Percentiles rank a stretch among this genome's conserved stretches.
phyloP scores from a whole-genome alignment of 2,797 vertebrate species.

The Sebastes diaconus region DNA sequence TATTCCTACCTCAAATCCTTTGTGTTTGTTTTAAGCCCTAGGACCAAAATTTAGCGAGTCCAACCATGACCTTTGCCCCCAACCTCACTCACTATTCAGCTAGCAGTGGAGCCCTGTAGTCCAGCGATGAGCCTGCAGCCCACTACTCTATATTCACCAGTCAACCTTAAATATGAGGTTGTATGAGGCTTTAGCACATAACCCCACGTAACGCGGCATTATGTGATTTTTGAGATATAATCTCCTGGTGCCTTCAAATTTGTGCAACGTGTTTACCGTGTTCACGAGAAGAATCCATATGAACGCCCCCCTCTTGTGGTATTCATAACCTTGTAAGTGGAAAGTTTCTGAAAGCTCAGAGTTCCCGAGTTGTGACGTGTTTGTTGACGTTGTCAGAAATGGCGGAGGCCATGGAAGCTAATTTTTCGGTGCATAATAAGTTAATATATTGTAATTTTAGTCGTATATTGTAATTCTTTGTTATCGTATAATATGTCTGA shows the following conservation, averaged over 20 bases:
- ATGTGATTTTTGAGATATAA: background rate
- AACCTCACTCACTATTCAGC: background rate
- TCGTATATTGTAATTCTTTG: no score
- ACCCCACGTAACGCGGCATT: background rate
- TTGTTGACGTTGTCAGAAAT: no score
- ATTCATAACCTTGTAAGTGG: rapidly evolving
- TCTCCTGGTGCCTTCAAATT: background rate
- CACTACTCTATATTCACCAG: background rate
- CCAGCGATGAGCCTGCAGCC: background rate
- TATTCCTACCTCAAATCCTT: conserved; percentile 31
- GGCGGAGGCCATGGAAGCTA: no score
- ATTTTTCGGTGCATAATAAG: no score
- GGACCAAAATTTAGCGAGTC: conserved; percentile 34
- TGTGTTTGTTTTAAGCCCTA: conserved; percentile 28
- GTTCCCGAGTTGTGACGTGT: no score
- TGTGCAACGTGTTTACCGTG: no score
- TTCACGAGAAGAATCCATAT: no score
- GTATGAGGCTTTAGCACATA: background rate
- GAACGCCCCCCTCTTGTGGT: no score
- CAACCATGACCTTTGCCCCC: conserved; percentile 24
- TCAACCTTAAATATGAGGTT: background rate
- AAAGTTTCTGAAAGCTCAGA: no score
- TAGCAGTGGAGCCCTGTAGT: background rate
- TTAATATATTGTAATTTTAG: no score
- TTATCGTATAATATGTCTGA: no score